Conservation (phyloP, 2,113 vertebrate species). For the Lagopus muta region DNA sequence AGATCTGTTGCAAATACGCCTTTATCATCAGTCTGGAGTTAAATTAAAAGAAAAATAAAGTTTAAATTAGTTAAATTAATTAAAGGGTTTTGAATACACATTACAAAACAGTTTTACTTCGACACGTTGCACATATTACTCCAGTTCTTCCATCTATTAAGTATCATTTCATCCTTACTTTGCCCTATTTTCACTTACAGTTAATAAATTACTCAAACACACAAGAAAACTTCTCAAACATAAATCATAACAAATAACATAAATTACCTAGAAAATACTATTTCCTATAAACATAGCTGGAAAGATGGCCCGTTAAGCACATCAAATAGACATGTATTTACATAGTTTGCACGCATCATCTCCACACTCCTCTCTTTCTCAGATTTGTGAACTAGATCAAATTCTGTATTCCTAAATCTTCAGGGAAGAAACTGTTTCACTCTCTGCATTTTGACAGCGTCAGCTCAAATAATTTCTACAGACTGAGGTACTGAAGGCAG, state of each 20-base stretch:
- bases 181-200: not conserved
- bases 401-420: not conserved
- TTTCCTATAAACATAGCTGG: not conserved
- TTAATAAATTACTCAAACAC: not conserved
- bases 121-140: not conserved
- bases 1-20: conserved; percentile 92
- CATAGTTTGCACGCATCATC: not conserved
- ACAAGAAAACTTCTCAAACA: not conserved
- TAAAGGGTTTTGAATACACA: not conserved
- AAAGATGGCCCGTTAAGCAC: not conserved
- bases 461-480: not conserved
- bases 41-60: conserved; percentile 19
- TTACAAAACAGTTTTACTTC: not conserved
- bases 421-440: not conserved
- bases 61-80: conserved; percentile 2
- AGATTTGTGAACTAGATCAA: not conserved
- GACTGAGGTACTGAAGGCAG: not conserved
- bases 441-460: not conserved
- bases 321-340: not conserved
- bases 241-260: not conserved
- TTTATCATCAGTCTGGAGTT: conserved; percentile 93
- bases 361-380: not conserved
- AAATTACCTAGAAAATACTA: not conserved
- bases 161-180: not conserved
- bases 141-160: not conserved